Percentiles rank a stretch among this genome's conserved stretches.
Conservation (phyloP, 2,113 vertebrate species). For the Melanerpes formicivorus region DNA sequence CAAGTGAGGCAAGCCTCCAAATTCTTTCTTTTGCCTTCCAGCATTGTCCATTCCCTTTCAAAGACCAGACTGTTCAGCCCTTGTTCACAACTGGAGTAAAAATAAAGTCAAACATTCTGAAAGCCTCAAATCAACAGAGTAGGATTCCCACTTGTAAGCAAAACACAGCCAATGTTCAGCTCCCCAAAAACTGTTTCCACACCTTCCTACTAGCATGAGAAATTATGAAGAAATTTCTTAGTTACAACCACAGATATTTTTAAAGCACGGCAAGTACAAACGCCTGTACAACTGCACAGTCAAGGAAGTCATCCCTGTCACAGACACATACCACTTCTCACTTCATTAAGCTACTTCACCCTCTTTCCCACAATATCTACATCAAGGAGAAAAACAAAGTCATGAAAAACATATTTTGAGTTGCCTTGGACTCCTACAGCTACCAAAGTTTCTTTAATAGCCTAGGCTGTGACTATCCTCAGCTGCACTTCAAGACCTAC, state of each 20-base stretch:
- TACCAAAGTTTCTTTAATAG: not conserved
- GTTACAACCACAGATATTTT: not conserved
- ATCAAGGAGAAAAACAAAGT: not conserved
- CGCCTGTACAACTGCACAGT: not conserved
- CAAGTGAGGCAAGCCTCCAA: slow-evolving; percentile 26
- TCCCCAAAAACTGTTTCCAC: not conserved
- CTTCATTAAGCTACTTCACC: not conserved
- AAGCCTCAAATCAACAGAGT: not conserved
- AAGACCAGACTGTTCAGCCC: not conserved
- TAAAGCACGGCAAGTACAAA: not conserved
- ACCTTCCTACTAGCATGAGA: not conserved
- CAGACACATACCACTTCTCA: not conserved
- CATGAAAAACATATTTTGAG: not conserved
- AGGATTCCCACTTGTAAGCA: not conserved
- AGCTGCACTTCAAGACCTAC: slow-evolving; percentile 11
- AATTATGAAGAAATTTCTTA: not conserved
- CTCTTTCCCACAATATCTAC: not conserved
- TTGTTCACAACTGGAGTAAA: not conserved
- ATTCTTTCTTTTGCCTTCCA: not conserved
- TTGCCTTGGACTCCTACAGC: not conserved
- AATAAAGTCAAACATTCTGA: not conserved
- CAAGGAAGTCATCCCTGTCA: not conserved
- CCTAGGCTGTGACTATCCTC: not conserved
- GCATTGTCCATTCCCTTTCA: not conserved
- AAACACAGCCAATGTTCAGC: not conserved